phyloP scores from a whole-genome alignment of 2,113 vertebrate species.

The Anthoscopus minutus region DNA sequence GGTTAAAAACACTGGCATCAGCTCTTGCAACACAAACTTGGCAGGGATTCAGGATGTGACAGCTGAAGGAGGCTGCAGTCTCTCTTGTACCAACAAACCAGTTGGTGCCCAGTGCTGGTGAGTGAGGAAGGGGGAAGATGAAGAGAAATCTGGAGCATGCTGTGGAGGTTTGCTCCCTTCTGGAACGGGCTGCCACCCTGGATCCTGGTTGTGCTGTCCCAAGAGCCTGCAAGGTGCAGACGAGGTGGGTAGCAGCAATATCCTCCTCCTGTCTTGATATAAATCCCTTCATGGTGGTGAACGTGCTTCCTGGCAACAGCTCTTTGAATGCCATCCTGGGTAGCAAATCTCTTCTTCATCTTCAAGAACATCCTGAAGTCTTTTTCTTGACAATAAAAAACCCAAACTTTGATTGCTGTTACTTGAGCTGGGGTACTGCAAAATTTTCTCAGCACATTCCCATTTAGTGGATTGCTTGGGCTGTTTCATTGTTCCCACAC shows the following conservation, averaged over 20 bases:
- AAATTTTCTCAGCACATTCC: not conserved
- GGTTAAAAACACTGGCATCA: slow-evolving; percentile 51
- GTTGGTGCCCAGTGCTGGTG: not conserved
- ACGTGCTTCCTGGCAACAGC: not conserved
- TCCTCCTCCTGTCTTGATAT: not conserved
- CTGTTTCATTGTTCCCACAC: not conserved
- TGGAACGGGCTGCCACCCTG: not conserved
- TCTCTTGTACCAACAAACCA: not conserved
- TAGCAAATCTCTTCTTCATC: not conserved
- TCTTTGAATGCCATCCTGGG: not conserved
- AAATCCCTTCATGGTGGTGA: not conserved
- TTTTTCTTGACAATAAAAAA: not conserved
- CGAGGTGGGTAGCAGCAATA: not conserved
- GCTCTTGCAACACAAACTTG: slow-evolving; percentile 34
- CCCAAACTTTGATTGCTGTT: not conserved
- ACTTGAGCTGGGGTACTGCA: not conserved
- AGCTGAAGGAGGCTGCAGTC: slow-evolving; percentile 14
- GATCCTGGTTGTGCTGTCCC: not conserved
- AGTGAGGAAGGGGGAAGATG: not conserved
- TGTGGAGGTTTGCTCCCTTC: not conserved
- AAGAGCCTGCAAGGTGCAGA: not conserved
- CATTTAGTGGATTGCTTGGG: not conserved
- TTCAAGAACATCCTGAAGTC: not conserved
- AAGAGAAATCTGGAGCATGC: not conserved
- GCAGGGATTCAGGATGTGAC: not conserved